phyloP scores from a whole-genome alignment of 2,888 invertebrate species.

The Sarcophaga variegata region DNA sequence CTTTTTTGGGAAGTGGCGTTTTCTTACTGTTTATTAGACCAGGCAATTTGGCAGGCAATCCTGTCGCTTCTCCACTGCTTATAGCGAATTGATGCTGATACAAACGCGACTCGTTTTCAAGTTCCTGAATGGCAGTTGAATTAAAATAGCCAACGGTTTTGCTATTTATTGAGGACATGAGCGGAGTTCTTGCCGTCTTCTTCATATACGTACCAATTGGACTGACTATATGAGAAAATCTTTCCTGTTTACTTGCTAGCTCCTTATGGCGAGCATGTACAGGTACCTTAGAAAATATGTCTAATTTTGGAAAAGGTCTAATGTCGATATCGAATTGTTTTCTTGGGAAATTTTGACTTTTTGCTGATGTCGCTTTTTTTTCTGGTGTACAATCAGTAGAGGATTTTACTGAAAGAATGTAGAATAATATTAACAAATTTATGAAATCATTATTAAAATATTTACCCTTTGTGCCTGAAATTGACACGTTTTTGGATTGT shows the following conservation, averaged over 20 bases:
- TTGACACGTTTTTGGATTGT: not conserved
- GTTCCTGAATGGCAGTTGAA: constrained; percentile 73
- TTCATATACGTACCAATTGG: constrained; percentile 82
- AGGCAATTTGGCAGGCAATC: constrained; percentile 17
- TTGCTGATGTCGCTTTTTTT: constrained; percentile 25
- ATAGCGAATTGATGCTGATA: constrained; percentile 65
- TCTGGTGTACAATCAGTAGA: constrained; percentile 33
- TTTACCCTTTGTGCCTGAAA: constrained; percentile 60
- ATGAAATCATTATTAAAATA: not conserved
- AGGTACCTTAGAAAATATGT: constrained; percentile 74
- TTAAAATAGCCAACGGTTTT: constrained; percentile 69
- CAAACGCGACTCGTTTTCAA: constrained; percentile 76
- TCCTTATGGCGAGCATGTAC: constrained; percentile 67
- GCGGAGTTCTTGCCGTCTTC: constrained; percentile 79
- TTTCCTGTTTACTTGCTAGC: constrained; percentile 68
- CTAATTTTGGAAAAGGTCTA: constrained; percentile 72
- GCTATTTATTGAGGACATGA: constrained; percentile 77
- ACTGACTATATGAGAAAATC: constrained; percentile 80
- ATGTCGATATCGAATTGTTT: constrained; percentile 68
- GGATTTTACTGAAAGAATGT: constrained; percentile 24
- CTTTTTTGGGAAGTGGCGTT: constrained; percentile 78
- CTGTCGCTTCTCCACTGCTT: not conserved
- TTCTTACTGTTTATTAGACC: constrained; percentile 33
- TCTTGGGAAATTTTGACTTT: constrained; percentile 15
- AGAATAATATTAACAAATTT: not conserved